Conservation (phyloP, 2,113 vertebrate genomes). For the Barnardius zonarius region DNA sequence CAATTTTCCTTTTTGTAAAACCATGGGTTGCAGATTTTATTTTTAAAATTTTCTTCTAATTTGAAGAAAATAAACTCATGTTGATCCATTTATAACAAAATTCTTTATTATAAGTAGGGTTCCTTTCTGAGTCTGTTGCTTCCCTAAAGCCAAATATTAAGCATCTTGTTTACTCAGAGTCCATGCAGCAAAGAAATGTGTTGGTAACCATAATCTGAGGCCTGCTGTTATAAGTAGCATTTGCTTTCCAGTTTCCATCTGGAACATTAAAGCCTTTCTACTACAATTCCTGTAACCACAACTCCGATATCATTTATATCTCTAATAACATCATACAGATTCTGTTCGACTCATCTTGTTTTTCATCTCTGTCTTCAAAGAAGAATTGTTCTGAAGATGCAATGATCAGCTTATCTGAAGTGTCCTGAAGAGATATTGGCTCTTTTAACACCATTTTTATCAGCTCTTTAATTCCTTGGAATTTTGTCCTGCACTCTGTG, state of each 20-base stretch:
- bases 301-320: neutral
- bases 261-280: neutral
- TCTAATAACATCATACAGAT: slow-evolving; percentile 27
- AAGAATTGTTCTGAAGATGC: slow-evolving; percentile 41
- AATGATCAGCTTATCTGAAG: slow-evolving; percentile 25
- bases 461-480: slow-evolving; percentile 43
- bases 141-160: neutral
- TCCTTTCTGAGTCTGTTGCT: neutral
- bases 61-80: neutral
- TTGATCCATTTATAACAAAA: neutral
- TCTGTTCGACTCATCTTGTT: slow-evolving; percentile 16
- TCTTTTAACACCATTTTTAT: slow-evolving; percentile 23
- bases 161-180: neutral
- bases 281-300: neutral
- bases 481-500: slow-evolving; percentile 22
- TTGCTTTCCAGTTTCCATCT: slow-evolving; percentile 1
- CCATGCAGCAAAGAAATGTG: neutral
- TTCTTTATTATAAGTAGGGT: neutral
- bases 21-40: neutral
- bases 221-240: neutral
- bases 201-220: neutral
- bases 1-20: neutral
- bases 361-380: slow-evolving; percentile 62
- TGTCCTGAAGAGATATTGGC: neutral
- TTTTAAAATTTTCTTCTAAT: neutral